These are phyloP conservation scores for Morpho deidamia DNA, from an alignment of 2,888 invertebrate species.

Conservation along the genomic window DNA sequence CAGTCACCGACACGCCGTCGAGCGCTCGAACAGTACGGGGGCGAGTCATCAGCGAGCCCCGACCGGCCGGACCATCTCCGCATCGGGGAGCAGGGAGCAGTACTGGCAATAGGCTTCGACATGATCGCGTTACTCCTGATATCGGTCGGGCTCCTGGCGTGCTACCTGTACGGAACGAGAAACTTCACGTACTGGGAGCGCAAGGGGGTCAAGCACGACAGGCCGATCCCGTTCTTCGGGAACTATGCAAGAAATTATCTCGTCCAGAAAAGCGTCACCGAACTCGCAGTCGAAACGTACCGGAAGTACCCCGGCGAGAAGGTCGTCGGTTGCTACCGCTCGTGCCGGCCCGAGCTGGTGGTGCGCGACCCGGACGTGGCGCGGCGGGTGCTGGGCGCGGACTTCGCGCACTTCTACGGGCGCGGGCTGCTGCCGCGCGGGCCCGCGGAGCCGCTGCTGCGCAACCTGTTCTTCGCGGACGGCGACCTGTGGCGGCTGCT, in stretches of 20 bases:
- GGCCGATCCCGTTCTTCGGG: slow-evolving; percentile 46
- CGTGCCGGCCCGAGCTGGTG: slow-evolving; percentile 44
- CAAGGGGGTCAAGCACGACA: slow-evolving; percentile 43
- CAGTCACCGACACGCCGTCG: no score
- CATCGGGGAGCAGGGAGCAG: no score
- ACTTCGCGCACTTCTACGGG: slow-evolving; percentile 45
- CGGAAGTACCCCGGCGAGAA: slow-evolving; percentile 26
- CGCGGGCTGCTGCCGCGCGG: slow-evolving; percentile 26
- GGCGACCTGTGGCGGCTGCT: slow-evolving; percentile 57
- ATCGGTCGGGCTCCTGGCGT: background rate
- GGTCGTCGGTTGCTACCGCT: slow-evolving; percentile 47
- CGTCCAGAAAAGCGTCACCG: slow-evolving; percentile 35
- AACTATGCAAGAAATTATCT: slow-evolving; percentile 37
- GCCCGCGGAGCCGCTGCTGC: slow-evolving; percentile 35
- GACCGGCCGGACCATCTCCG: no score
- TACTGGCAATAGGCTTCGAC: no score
- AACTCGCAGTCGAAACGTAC: slow-evolving; percentile 33
- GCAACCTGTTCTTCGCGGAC: slow-evolving; percentile 46
- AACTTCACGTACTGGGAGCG: slow-evolving; percentile 40
- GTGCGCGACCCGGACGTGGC: slow-evolving; percentile 49
- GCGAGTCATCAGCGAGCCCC: no score
- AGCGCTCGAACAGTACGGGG: no score
- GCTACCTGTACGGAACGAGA: slow-evolving; percentile 15
- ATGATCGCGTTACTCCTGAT: slow-evolving; percentile 6
- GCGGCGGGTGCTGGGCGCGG: slow-evolving; percentile 41